A percentile compares a stretch with the other conserved stretches of the same genome.
phyloP scores from a whole-genome alignment of 2,113 vertebrate genomes.

The Pleuronectes platessa region DNA sequence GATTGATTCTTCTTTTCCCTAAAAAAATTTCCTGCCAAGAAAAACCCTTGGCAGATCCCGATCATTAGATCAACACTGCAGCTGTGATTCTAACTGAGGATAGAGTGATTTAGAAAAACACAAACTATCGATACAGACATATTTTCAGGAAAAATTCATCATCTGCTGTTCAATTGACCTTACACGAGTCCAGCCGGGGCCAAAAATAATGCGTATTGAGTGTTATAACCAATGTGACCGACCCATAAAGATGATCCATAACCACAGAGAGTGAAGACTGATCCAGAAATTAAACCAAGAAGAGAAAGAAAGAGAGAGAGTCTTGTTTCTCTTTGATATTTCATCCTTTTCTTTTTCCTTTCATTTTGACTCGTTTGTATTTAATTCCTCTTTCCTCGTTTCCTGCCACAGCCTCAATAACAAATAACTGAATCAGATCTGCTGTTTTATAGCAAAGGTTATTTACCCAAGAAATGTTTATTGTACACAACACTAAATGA shows the following conservation, averaged over 20 bases:
- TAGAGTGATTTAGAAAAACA: background rate
- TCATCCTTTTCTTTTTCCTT: background rate
- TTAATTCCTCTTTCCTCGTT: slow-evolving; percentile 10
- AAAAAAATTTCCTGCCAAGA: slow-evolving; percentile 3
- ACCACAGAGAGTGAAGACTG: background rate
- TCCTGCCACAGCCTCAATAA: slow-evolving; percentile 21
- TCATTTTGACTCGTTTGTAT: slow-evolving; percentile 8
- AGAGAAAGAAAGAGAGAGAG: too few species aligned
- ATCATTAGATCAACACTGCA: background rate
- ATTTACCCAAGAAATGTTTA: slow-evolving; percentile 57
- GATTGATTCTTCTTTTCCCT: background rate
- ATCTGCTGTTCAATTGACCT: background rate
- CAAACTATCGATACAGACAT: background rate
- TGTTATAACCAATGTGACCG: background rate
- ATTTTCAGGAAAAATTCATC: background rate
- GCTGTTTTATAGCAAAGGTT: slow-evolving; percentile 40
- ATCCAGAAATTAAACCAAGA: background rate
- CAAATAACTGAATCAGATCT: slow-evolving; percentile 33
- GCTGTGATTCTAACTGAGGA: background rate
- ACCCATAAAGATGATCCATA: background rate
- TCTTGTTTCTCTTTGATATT: background rate
- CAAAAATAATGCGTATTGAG: background rate
- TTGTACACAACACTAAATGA: slow-evolving; percentile 52
- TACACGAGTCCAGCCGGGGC: background rate
- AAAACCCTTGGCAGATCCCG: slow-evolving; percentile 5